Conservation (phyloP, 1,140 invertebrate genomes). For the Andricus grossulariae region DNA sequence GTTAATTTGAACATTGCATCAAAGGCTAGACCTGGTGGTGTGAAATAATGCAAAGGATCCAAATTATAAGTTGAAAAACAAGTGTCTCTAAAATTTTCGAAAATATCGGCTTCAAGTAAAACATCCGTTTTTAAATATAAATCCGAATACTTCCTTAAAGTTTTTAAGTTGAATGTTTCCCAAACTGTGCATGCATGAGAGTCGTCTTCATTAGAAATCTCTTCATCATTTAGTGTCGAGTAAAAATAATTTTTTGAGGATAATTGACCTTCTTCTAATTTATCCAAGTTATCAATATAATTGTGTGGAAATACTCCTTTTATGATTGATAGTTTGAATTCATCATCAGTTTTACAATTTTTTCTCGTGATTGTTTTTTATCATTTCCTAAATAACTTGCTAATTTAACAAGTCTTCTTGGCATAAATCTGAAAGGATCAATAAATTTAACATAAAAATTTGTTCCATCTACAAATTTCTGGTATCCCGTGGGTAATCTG, state of each 20-base stretch:
- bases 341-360: background rate
- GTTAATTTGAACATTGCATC: too few species aligned
- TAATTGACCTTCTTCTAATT: too few species aligned
- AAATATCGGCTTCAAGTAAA: constrained; percentile 3
- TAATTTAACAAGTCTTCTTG: background rate
- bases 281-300: too few species aligned
- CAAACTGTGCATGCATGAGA: too few species aligned
- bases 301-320: background rate
- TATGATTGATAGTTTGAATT: background rate
- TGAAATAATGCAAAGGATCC: too few species aligned
- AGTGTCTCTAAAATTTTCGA: background rate
- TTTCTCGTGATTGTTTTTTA: background rate
- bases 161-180: too few species aligned
- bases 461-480: background rate
- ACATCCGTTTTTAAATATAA: background rate
- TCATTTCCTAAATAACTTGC: background rate
- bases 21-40: too few species aligned
- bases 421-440: too few species aligned
- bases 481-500: background rate
- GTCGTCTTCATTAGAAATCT: too few species aligned
- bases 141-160: too few species aligned
- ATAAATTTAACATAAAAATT: background rate
- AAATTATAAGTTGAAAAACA: background rate
- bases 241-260: too few species aligned
- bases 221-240: too few species aligned